phyloP scores from a whole-genome alignment of 2,888 invertebrate genomes.

The Beris chalybata region DNA sequence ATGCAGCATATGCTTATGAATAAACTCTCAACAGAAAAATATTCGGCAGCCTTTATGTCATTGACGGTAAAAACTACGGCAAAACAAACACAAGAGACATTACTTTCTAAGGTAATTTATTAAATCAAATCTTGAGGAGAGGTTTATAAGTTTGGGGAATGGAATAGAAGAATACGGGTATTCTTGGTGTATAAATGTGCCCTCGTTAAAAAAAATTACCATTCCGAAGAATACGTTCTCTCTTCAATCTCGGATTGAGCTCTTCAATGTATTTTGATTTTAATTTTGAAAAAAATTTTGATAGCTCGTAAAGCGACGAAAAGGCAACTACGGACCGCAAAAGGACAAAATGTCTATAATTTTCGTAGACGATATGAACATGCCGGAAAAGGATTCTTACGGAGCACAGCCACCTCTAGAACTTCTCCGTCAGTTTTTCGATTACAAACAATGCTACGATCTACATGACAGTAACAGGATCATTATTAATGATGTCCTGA shows the following conservation, averaged over 20 bases:
- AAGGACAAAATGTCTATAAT: conserved; percentile 77
- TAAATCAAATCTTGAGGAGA: no score
- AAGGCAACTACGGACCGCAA: conserved; percentile 84
- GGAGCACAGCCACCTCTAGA: conserved; percentile 92
- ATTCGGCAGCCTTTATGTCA: conserved; percentile 80
- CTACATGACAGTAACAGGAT: conserved; percentile 79
- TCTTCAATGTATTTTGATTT: neutral
- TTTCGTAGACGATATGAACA: conserved; percentile 90
- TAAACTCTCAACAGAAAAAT: conserved; percentile 72
- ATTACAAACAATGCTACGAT: conserved; percentile 89
- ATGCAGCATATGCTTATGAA: conserved; percentile 71
- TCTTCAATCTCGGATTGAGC: no score
- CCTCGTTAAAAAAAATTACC: no score
- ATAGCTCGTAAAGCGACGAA: conserved; percentile 71
- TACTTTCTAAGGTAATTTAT: conserved; percentile 65
- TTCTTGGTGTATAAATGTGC: no score
- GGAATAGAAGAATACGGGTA: no score
- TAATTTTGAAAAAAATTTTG: neutral
- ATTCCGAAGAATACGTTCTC: no score
- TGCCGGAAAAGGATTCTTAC: conserved; percentile 84
- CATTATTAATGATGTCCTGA: conserved; percentile 74
- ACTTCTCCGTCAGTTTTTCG: conserved; percentile 82
- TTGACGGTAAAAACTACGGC: conserved; percentile 88
- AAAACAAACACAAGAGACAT: conserved; percentile 83
- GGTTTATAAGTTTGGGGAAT: no score